phyloP scores from a whole-genome alignment of 2,888 invertebrate species.

The Cheilosia pagana region DNA sequence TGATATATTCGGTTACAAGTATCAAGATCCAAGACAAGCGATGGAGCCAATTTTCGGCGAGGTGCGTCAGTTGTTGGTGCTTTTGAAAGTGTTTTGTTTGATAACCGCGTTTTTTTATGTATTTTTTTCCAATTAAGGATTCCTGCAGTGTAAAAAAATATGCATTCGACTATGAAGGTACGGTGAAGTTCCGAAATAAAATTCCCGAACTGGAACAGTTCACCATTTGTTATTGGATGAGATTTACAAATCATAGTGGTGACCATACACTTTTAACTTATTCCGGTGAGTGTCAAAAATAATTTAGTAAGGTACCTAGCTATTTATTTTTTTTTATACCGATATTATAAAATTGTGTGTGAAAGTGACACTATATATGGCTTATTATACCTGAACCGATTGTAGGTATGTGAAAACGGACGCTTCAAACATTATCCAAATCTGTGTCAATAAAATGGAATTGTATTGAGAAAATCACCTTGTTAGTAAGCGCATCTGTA shows the following conservation, averaged over 20 bases:
- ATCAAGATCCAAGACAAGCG: slow-evolving; percentile 63
- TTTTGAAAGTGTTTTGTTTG: slow-evolving; percentile 26
- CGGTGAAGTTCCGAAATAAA: slow-evolving; percentile 88
- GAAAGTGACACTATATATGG: too few relatives aligned
- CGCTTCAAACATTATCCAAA: too few relatives aligned
- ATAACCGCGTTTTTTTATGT: slow-evolving; percentile 7
- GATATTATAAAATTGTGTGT: too few relatives aligned
- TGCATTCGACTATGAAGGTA: slow-evolving; percentile 88
- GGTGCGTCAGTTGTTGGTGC: slow-evolving; percentile 64
- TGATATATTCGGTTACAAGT: slow-evolving; percentile 76
- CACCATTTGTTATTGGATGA: slow-evolving; percentile 92
- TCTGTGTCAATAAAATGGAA: too few relatives aligned
- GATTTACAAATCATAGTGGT: slow-evolving; percentile 91
- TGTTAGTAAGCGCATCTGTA: too few relatives aligned
- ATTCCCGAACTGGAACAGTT: slow-evolving; percentile 92
- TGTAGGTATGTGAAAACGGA: too few relatives aligned
- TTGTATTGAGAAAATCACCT: too few relatives aligned
- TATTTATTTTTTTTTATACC: too few relatives aligned
- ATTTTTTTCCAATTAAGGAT: slow-evolving; percentile 82
- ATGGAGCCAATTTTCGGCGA: slow-evolving; percentile 71
- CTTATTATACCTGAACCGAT: too few relatives aligned
- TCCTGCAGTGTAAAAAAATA: slow-evolving; percentile 89
- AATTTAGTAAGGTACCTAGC: too few relatives aligned
- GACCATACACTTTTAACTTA: slow-evolving; percentile 94
- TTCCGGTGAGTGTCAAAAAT: slow-evolving; percentile 86